Conservation (phyloP, 2,797 vertebrate genomes). For the Pseudopleuronectes americanus region DNA sequence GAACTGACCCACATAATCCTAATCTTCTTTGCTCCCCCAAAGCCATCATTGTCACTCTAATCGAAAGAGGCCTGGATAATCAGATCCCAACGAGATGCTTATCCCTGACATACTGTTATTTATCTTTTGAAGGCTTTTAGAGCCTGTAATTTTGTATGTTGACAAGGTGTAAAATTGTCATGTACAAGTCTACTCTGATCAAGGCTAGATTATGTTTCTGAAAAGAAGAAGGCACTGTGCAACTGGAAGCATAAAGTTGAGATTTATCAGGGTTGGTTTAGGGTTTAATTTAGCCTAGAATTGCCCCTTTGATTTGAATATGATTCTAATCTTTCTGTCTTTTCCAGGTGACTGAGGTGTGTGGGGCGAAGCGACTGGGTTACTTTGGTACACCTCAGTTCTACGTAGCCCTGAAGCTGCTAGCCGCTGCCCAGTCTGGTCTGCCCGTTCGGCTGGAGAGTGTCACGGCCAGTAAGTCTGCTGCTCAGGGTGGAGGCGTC, state of each 20-base stretch:
- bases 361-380: constrained; percentile 91
- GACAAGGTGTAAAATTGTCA: too few species aligned
- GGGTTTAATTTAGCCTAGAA: too few species aligned
- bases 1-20: constrained; percentile 44
- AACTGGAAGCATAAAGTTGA: too few species aligned
- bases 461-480: constrained; percentile 88
- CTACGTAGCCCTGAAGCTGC: constrained; percentile 94
- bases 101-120: constrained; percentile 33
- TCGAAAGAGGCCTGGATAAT: constrained; percentile 44
- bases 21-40: constrained; percentile 56
- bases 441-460: constrained; percentile 91
- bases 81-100: constrained; percentile 26
- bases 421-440: constrained; percentile 91
- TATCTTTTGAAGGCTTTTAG: neutral
- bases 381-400: constrained; percentile 93
- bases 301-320: neutral
- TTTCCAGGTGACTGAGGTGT: constrained; percentile 91
- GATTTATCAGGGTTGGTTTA: too few species aligned
- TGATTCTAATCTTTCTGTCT: neutral
- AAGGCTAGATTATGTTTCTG: too few species aligned
- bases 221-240: too few species aligned
- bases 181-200: too few species aligned
- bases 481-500: constrained; percentile 51
- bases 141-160: constrained; percentile 1
- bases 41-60: constrained; percentile 39